Percentiles rank a stretch among this genome's conserved stretches.
These are phyloP conservation scores for Alethe castanea DNA, from an alignment of 2,113 vertebrate genomes.

Conservation along the genomic window DNA sequence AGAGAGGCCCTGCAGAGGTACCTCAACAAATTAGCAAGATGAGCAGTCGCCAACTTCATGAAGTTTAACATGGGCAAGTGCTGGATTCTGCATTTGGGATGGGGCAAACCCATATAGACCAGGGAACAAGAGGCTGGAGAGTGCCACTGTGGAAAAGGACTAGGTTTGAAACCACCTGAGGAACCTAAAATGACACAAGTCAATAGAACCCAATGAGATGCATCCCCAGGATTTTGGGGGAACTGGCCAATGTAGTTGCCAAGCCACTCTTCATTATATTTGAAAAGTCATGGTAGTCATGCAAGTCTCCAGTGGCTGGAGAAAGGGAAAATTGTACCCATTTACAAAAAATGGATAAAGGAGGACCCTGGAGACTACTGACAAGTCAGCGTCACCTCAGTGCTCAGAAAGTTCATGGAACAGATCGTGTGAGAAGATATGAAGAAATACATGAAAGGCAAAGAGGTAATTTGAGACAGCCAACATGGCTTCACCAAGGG, in stretches of 20 bases:
- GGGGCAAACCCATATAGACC: background rate
- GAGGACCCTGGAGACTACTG: background rate
- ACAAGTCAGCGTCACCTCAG: background rate
- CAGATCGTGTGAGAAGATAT: background rate
- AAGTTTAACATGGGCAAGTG: too few species aligned
- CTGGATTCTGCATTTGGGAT: background rate
- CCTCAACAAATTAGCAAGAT: background rate
- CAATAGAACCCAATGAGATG: too few species aligned
- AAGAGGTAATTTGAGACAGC: background rate
- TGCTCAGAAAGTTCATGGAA: background rate
- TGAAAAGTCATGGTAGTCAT: background rate
- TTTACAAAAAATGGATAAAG: background rate
- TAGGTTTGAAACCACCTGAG: background rate
- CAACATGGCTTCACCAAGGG: background rate
- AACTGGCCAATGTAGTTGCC: background rate
- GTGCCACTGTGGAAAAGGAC: background rate
- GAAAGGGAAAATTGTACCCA: background rate
- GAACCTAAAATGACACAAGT: background rate
- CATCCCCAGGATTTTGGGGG: background rate
- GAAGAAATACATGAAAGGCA: background rate
- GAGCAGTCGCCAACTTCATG: background rate
- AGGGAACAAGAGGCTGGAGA: background rate
- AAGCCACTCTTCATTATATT: background rate
- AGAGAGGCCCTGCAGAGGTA: background rate
- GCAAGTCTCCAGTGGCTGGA: too few species aligned